phyloP scores from a whole-genome alignment of 2,113 vertebrate species.

The Brachyhypopomus gauderio region DNA sequence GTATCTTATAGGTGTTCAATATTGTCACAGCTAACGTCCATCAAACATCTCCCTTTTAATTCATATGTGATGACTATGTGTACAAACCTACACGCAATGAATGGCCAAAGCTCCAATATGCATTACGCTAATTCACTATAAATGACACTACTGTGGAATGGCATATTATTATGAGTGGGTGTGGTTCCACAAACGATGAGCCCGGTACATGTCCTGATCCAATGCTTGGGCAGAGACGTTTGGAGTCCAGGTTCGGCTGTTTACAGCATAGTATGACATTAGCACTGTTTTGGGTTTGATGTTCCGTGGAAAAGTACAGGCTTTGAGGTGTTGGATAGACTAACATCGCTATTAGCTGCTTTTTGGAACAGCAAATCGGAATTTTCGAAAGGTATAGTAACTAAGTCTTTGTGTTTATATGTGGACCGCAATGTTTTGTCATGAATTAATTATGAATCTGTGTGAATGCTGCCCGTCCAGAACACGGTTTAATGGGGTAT shows the following conservation, averaged over 20 bases:
- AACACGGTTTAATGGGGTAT: background rate
- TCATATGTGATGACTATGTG: no score
- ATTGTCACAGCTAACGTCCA: no score
- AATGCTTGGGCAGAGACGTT: no score
- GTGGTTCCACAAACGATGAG: slow-evolving; percentile 8
- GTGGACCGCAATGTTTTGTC: background rate
- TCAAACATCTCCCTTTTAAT: no score
- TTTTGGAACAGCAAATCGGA: slow-evolving; percentile 3
- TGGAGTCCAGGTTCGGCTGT: no score
- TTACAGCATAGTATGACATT: no score
- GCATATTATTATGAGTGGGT: slow-evolving; percentile 20
- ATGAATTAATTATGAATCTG: no score
- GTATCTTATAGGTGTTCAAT: no score
- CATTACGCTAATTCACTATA: no score
- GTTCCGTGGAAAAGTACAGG: background rate
- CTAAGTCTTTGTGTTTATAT: background rate
- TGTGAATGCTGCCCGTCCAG: background rate
- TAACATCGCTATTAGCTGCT: background rate
- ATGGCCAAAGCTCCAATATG: no score
- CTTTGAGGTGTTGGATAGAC: background rate
- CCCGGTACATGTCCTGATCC: no score
- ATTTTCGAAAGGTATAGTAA: background rate
- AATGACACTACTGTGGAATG: background rate
- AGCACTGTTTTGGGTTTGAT: background rate
- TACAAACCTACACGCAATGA: no score